Conservation (phyloP, 2,113 vertebrate species). For the Hoplias malabaricus region DNA sequence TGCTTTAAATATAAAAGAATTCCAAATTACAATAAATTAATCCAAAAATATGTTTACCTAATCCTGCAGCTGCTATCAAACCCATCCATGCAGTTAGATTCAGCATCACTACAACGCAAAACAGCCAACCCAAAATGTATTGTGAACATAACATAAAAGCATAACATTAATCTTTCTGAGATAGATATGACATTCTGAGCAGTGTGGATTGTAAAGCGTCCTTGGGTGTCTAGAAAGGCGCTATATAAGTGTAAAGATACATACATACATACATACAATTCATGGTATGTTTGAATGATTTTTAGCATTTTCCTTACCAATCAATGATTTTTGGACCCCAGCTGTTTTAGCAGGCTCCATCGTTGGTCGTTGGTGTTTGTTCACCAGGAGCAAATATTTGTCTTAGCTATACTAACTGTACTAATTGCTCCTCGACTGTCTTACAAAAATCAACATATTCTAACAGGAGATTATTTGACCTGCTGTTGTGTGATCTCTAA, state of each 20-base stretch:
- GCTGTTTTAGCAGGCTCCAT: constrained; percentile 29
- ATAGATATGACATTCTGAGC: too few relatives aligned
- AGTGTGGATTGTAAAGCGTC: too few relatives aligned
- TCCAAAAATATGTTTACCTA: constrained; percentile 40
- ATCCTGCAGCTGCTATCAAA: constrained; percentile 36
- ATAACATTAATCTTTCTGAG: neutral
- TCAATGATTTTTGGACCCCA: constrained; percentile 23
- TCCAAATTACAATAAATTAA: too few relatives aligned
- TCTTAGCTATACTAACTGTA: neutral
- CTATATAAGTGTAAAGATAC: neutral
- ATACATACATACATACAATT: neutral
- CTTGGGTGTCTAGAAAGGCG: too few relatives aligned
- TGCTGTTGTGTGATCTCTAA: neutral
- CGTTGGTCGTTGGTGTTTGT: too few relatives aligned
- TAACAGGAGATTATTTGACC: neutral
- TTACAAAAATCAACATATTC: neutral
- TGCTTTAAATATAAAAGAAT: neutral
- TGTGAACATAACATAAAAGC: neutral
- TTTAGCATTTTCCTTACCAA: constrained; percentile 14
- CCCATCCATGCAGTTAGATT: constrained; percentile 46
- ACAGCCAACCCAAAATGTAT: neutral
- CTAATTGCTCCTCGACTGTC: neutral
- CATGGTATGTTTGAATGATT: too few relatives aligned
- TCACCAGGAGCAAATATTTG: neutral
- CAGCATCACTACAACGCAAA: constrained; percentile 39